Evolutionary conservation across 1,140 invertebrate species (phyloP).

Genomic region (Ericerus pela): DNA sequence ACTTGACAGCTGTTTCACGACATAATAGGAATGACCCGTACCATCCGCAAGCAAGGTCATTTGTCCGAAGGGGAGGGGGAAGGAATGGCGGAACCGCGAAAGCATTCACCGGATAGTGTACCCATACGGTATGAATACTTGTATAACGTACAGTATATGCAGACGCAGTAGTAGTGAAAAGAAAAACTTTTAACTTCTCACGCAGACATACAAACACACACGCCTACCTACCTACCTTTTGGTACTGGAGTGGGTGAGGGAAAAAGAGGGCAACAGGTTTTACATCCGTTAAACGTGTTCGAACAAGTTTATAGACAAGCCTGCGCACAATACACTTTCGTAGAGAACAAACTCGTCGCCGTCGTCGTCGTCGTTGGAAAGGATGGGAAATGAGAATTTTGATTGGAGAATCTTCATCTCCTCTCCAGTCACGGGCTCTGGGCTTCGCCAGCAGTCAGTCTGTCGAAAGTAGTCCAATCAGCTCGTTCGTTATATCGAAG

Average conservation of each 20-base stretch:
- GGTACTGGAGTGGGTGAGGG: slow-evolving; percentile 7
- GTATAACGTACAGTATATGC: too few relatives aligned
- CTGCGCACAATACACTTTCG: neutral
- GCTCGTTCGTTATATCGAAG: neutral
- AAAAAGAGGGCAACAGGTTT: slow-evolving; percentile 9
- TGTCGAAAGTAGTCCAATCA: slow-evolving; percentile 7
- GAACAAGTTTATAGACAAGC: slow-evolving; percentile 2
- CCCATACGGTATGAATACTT: too few relatives aligned
- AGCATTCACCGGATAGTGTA: neutral
- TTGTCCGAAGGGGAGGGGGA: neutral
- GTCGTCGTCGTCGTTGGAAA: too few relatives aligned
- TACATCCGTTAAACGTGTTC: slow-evolving; percentile 11
- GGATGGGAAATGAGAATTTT: too few relatives aligned
- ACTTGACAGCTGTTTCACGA: neutral
- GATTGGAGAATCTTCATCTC: too few relatives aligned
- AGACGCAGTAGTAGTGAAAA: too few relatives aligned
- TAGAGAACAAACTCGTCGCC: too few relatives aligned
- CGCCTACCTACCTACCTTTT: too few relatives aligned
- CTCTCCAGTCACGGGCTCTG: too few relatives aligned
- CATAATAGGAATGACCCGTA: slow-evolving; percentile 3
- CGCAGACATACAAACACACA: too few relatives aligned
- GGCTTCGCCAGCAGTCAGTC: neutral
- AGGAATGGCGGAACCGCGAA: slow-evolving; percentile 1
- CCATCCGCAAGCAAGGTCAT: slow-evolving; percentile 7
- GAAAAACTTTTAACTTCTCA: too few relatives aligned